These are phyloP conservation scores for Nibea coibor DNA, from an alignment of 2,113 vertebrate species.

Conservation along the genomic window DNA sequence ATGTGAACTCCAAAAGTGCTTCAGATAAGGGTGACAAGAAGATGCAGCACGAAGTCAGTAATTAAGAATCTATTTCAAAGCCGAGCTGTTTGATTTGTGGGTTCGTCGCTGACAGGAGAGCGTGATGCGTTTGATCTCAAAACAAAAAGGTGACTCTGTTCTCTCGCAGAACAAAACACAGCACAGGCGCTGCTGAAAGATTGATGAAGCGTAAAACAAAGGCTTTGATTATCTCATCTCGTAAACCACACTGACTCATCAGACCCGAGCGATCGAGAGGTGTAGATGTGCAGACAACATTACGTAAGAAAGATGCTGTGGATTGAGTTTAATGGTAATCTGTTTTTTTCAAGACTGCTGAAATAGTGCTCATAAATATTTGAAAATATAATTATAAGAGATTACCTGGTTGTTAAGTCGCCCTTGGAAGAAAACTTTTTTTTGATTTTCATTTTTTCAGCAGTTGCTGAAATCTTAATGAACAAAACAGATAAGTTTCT, in stretches of 20 bases:
- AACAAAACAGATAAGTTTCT: not conserved
- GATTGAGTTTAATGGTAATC: constrained; percentile 42
- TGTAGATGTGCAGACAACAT: not conserved
- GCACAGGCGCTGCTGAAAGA: constrained; percentile 30
- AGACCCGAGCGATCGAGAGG: constrained; percentile 4
- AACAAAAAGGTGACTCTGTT: constrained; percentile 26
- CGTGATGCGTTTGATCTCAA: constrained; percentile 48
- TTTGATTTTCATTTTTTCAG: constrained; percentile 32
- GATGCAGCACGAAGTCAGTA: constrained; percentile 3
- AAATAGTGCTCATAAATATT: constrained; percentile 74
- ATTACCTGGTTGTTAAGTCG: constrained; percentile 60
- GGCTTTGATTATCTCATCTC: constrained; percentile 37
- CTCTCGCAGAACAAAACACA: constrained; percentile 35
- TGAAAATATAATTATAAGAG: constrained; percentile 68
- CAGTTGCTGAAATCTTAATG: constrained; percentile 38
- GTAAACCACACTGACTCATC: constrained; percentile 12
- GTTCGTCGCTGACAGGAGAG: constrained; percentile 7
- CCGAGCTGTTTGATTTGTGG: constrained; percentile 6
- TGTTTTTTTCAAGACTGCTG: constrained; percentile 48
- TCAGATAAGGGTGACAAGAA: not conserved
- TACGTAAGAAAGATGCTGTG: not conserved
- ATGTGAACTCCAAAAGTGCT: not conserved
- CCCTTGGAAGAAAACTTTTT: constrained; percentile 30
- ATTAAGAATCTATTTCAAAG: constrained; percentile 48
- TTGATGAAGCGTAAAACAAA: constrained; percentile 45